Evolutionary conservation across 2,113 vertebrate species (phyloP).

Genomic region (Irena cyanogastra): DNA sequence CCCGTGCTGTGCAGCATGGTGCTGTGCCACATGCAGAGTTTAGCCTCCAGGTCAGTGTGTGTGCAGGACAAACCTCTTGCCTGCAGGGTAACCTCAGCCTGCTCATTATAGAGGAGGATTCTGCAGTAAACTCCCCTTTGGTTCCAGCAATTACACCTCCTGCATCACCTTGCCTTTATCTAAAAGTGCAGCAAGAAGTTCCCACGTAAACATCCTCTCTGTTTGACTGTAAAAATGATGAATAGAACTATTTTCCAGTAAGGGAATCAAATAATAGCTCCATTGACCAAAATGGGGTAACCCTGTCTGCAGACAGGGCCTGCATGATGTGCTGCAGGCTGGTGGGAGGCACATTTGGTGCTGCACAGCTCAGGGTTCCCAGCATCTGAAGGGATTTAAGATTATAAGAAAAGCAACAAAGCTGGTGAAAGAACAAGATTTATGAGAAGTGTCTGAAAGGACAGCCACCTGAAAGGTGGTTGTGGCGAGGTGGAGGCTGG

Average conservation of each 20-base stretch:
- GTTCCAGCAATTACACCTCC: neutral
- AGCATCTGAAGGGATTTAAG: neutral
- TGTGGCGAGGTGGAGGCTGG: no score
- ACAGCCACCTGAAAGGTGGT: neutral
- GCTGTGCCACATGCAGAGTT: neutral
- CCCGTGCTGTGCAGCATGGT: neutral
- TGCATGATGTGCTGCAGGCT: neutral
- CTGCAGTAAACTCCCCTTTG: neutral
- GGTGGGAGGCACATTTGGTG: neutral
- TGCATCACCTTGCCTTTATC: neutral
- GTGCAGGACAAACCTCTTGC: neutral
- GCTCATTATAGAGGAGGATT: neutral
- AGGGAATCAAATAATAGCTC: rapidly evolving
- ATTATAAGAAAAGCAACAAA: neutral
- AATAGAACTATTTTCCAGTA: neutral
- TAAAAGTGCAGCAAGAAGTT: neutral
- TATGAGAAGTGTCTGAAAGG: neutral
- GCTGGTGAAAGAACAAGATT: neutral
- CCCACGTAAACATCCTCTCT: neutral
- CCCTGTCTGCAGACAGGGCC: rapidly evolving
- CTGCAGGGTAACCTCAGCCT: neutral
- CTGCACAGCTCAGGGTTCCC: neutral
- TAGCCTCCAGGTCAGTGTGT: neutral
- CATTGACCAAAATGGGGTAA: neutral
- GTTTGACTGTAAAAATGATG: neutral